Evolutionary conservation across 2,797 vertebrate species (phyloP), one percentile per base, ranked within the genome.

Genomic region (Knipowitschia caucasica): DNA sequence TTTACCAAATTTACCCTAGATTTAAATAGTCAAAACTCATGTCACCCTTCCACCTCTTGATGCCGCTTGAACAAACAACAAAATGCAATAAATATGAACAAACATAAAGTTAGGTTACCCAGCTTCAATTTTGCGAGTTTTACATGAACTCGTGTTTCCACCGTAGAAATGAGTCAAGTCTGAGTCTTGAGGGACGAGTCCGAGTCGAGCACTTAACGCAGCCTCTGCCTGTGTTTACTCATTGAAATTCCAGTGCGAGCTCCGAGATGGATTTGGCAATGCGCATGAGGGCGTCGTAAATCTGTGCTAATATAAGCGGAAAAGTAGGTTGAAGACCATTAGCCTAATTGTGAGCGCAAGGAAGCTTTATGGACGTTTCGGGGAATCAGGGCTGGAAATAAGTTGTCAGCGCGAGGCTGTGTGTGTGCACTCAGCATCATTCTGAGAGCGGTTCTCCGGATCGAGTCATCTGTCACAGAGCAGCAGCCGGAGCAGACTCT

Each of bases 271-370:
- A 25, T 55, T 62, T 27, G 51, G 47, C 39, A 31, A 34, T 21
- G 9, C 12, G 7, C 14, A 3, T n/a, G 5, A 2, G 1, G 5
- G 20, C 12, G 31, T 34, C 8, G 30, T 76, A 65, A 65, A 66
- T 71, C 64, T 57, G 3, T 1, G n/a, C 47, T 43, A 34, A 64
- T 71, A 50, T 58, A 62, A 61, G 12, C 36, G 46, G 45, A 67
- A 63, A 69, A 62, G 31, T 50, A 47, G 20, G 59, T 36, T 53
- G 50, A 38, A 53, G 31, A 18, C 38, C 34, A 78, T 82, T 76
- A 71, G 67, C 43, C 45, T 81, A 71, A 82, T 70, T 78, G 73
- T 53, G 31, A 43, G 6, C 27, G 52, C 8, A 24, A 38, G 45
- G n/a, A 17, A 14, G 31, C 29, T 12, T 62, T 54, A 40, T 53